Evolutionary conservation across 2,797 vertebrate species (phyloP).

Genomic region (Echeneis naucrates): DNA sequence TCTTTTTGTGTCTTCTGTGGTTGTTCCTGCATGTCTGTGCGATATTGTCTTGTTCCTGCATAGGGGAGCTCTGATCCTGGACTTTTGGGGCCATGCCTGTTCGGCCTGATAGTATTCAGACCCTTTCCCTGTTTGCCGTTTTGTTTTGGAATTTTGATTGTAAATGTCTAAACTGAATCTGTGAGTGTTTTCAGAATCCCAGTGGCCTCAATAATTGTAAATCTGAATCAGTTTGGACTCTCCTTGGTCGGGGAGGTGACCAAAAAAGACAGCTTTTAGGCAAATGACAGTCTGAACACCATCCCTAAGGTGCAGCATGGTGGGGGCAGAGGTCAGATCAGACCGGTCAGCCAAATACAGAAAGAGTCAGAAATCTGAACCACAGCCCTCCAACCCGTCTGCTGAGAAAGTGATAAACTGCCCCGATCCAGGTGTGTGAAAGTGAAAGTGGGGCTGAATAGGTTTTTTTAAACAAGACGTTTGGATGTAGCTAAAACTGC

Average conservation of each 20-base stretch:
- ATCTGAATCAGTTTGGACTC: neutral
- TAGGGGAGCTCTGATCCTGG: neutral
- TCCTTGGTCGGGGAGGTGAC: neutral
- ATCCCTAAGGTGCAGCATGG: neutral
- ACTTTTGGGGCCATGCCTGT: neutral
- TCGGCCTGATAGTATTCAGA: neutral
- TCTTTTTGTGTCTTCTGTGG: neutral
- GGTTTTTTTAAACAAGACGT: neutral
- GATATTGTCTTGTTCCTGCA: neutral
- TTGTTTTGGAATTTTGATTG: neutral
- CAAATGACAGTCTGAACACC: neutral
- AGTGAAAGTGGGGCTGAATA: neutral
- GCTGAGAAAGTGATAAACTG: neutral
- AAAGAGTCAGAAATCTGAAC: too few species aligned
- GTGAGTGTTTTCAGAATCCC: neutral
- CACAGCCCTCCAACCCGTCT: too few species aligned
- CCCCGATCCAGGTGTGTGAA: neutral
- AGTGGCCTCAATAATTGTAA: too few species aligned
- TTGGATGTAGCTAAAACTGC: too few species aligned
- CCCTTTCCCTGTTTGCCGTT: neutral
- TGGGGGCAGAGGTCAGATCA: too few species aligned
- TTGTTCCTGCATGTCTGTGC: neutral
- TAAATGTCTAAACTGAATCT: neutral
- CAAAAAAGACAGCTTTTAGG: neutral
- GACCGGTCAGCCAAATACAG: neutral